Conservation (phyloP, 2,888 invertebrate genomes). For the Cynaeus angustus region DNA sequence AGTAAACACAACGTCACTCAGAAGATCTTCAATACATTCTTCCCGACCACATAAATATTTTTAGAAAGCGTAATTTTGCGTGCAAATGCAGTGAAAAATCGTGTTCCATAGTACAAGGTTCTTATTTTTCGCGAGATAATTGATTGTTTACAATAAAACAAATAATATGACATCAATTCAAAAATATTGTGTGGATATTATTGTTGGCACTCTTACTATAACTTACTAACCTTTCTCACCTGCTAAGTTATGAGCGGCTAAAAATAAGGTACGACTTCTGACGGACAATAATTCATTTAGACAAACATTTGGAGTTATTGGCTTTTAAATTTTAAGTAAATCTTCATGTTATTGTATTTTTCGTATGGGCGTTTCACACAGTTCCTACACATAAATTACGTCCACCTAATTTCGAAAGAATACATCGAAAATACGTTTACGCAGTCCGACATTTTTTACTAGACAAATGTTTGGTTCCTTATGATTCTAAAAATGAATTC, state of each 20-base stretch:
- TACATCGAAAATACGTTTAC: neutral
- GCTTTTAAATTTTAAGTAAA: conserved; percentile 29
- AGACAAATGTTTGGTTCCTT: conserved; percentile 4
- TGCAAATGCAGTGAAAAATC: conserved; percentile 9
- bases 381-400: conserved; percentile 6
- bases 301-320: conserved; percentile 36
- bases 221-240: conserved; percentile 54
- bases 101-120: neutral
- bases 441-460: conserved; percentile 17
- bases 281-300: conserved; percentile 46
- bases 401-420: neutral
- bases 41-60: conserved; percentile 24
- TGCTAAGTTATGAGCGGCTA: conserved; percentile 50
- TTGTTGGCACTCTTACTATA: conserved; percentile 52
- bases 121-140: conserved; percentile 12
- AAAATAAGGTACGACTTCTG: conserved; percentile 50
- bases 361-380: neutral
- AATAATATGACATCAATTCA: conserved; percentile 24
- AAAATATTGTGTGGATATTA: conserved; percentile 44
- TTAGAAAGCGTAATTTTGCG: neutral
- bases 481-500: conserved; percentile 22
- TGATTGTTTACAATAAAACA: conserved; percentile 16
- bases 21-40: conserved; percentile 23
- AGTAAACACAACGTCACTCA: conserved; percentile 51
- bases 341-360: conserved; percentile 16